Evolutionary conservation across 2,113 vertebrate species (phyloP), one percentile per base, ranked within the genome.

Genomic region (Phainopepla nitens): DNA sequence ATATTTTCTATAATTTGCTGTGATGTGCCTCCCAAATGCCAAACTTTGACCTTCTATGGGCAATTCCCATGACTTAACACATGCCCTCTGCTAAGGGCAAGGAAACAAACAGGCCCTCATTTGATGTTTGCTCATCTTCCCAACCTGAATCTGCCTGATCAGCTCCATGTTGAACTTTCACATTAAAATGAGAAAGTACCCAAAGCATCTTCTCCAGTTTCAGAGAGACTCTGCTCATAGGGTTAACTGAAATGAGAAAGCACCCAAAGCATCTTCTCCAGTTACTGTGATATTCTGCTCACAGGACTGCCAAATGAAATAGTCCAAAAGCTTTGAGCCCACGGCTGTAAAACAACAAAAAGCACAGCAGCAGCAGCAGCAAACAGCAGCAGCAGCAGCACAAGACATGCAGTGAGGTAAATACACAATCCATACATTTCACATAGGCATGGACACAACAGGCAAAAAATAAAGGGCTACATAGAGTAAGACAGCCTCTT

Each of bases 401-500:
- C 93, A 93, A 70, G 92, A 96, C 98, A 98, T 98, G 98, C 98
- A 96, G 84, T 60, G 84, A 87, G 68, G 69, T 91, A 94, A 78
- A 85, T 90, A 90, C 69, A 70, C 86, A 72, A 82, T 47, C 95
- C 95, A 94, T 92, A 96, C 97, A 96, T 93, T 95, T 92, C 97
- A 96, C 92, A 96, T 93, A 96, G 91, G 92, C 95, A 97, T 97
- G 95, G 96, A 96, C 96, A 97, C 56, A 95, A 98, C 97, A 97
- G 96, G 98, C 98, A 97, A 97, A 95, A 95, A 96, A 94, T 83
- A 94, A 86, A 87, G 70, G 94, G 79, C 95, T 64, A 98, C 96
- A 97, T 57, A 96, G 95, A 98, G 96, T 97, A 96, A 82, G 96
- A 97, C 90, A 97, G 98, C 98, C 98, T 98, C 99, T 99, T 99